Evolutionary conservation across 2,113 vertebrate genomes (phyloP), one percentile per base, ranked within the genome.

Genomic region (Astatoreochromis straeleni): DNA sequence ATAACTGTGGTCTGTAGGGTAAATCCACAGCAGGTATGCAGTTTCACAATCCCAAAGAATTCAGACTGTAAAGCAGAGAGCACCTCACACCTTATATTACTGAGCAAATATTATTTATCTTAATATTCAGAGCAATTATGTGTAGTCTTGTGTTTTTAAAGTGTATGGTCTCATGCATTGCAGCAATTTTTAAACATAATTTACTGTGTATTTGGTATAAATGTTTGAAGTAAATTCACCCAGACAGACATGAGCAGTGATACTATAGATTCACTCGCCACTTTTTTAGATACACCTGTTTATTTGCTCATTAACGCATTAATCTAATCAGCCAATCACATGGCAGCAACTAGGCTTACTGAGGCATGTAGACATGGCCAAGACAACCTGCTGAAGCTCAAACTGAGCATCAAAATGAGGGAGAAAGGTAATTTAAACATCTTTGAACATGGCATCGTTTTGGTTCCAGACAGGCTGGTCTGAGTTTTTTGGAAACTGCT

Each of bases 1-100:
- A 95, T 93, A 93, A 92, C 92, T 85, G 87, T 68, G 92, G 90
- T 83, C 86, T 91, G 16, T 16, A 68, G 87, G 70, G 86, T 84
- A 91, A 91, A 92, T 91, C 89, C 84, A 82, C 79, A 65, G 53
- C 81, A 91, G 81, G 81, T 88, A 89, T 88, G 85, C n/a, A 86
- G 81, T 90, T 90, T 90, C 87, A 88, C 85, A 57, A 75, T 87
- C 82, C 51, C 10, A 45, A 42, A 49, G 81, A 89, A 84, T 58
- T 85, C 85, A 83, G 45, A 40, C 63, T 60, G 38, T 73, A 78
- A 38, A 60, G 87, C 82, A 81, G 70, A 65, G 35, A 29, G 17
- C 21, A 17, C n/a, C 31, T 19, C 11, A 40, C 29, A 29, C 54
- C 33, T 5, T 14, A 38, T 19, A 51, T 14, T 49, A 78, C 70